These are phyloP conservation scores for Hydractinia echinata DNA, from an alignment of 30 jellyfish, hydroid and myxozoan genomes.

Conservation along the genomic window DNA sequence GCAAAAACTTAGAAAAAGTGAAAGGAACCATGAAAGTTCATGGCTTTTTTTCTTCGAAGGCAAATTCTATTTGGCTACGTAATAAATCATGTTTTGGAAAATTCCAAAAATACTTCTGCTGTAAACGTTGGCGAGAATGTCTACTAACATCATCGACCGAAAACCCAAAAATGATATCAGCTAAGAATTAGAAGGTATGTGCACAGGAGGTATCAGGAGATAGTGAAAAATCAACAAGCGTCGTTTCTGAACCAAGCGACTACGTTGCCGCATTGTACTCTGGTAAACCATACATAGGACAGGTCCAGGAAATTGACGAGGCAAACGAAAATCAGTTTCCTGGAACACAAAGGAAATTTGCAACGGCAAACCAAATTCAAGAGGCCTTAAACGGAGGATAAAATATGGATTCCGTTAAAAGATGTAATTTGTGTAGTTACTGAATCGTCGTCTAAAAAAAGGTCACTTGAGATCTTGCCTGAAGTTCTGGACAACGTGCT, in stretches of 20 bases:
- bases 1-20: neutral
- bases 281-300: neutral
- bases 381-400: neutral
- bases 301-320: slow-evolving; percentile 11
- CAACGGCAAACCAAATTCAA: neutral
- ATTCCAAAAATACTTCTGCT: neutral
- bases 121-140: slow-evolving; percentile 9
- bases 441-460: neutral
- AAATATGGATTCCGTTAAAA: neutral
- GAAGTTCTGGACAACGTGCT: too few relatives aligned
- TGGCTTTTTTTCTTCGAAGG: neutral
- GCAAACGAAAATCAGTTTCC: neutral
- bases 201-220: neutral
- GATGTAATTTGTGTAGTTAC: neutral
- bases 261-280: slow-evolving; percentile 1
- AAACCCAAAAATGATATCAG: neutral
- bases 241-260: slow-evolving; percentile 1
- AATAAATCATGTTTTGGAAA: neutral
- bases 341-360: slow-evolving; percentile 1
- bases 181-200: neutral
- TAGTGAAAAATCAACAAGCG: neutral
- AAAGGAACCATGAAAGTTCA: slow-evolving; percentile 6
- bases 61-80: too few relatives aligned
- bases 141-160: neutral
- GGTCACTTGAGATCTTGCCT: too few relatives aligned